Evolutionary conservation across 2,797 vertebrate species (phyloP).

Genomic region (Artibeus lituratus): DNA sequence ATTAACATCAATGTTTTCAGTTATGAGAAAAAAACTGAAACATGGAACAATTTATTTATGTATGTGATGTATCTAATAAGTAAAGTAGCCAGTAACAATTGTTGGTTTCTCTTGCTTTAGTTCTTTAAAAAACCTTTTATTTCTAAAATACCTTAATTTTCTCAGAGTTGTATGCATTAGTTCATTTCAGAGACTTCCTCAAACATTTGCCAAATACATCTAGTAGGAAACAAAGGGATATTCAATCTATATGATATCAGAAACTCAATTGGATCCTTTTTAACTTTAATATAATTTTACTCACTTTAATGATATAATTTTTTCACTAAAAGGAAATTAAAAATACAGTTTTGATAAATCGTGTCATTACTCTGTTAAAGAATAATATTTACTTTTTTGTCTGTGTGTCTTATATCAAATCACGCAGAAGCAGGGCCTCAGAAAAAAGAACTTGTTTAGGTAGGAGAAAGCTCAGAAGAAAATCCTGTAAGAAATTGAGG

Average conservation of each 20-base stretch:
- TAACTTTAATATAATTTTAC: not conserved
- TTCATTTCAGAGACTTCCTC: not conserved
- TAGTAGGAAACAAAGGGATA: not conserved
- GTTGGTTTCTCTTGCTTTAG: not conserved
- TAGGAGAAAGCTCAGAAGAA: not conserved
- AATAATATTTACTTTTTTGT: not conserved
- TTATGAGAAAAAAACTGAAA: not conserved
- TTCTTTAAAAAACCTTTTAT: not conserved
- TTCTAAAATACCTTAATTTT: not conserved
- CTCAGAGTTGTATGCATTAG: not conserved
- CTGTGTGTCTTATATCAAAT: not conserved
- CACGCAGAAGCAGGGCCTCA: not conserved
- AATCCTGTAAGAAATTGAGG: not conserved
- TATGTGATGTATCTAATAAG: not conserved
- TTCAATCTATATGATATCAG: not conserved
- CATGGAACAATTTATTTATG: not conserved
- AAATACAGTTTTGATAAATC: not conserved
- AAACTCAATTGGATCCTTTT: not conserved
- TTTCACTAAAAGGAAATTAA: not conserved
- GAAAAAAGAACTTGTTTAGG: not conserved
- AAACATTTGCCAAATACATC: not conserved
- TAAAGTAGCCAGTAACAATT: not conserved
- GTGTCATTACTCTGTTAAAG: not conserved
- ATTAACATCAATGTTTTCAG: not conserved
- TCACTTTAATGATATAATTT: not conserved